A percentile compares a stretch with the other conserved stretches of the same genome.
Conservation (phyloP, 2,113 vertebrate genomes). For the Pteruthius melanotis region DNA sequence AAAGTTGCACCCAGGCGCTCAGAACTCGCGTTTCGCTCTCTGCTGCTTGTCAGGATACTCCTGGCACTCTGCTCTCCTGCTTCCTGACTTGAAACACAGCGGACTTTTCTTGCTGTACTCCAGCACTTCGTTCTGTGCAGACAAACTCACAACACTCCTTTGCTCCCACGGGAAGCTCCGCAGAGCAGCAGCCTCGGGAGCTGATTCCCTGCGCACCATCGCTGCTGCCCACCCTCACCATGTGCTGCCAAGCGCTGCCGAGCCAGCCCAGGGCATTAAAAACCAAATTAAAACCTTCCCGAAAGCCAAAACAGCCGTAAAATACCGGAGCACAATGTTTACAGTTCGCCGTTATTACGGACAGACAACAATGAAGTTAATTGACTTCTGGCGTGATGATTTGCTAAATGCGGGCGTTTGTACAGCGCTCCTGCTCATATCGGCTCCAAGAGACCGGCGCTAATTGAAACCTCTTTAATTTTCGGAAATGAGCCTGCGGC, state of each 20-base stretch:
- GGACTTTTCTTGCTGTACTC: background rate
- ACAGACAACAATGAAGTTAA: background rate
- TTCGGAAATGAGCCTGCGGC: background rate
- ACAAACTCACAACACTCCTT: background rate
- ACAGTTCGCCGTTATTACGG: background rate
- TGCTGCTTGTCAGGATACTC: background rate
- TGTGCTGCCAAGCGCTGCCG: background rate
- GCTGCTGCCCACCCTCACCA: background rate
- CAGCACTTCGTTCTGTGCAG: background rate
- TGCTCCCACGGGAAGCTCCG: background rate
- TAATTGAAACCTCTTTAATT: background rate
- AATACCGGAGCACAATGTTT: background rate
- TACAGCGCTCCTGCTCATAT: background rate
- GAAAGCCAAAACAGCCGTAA: background rate
- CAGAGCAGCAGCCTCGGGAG: background rate
- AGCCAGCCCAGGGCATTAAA: background rate
- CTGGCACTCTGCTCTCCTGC: background rate
- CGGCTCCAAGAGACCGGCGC: background rate
- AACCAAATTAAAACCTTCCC: background rate
- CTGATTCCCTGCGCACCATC: fast-evolving
- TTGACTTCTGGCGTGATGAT: background rate
- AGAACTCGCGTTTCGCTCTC: background rate
- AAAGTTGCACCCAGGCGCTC: background rate
- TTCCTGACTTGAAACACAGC: fast-evolving
- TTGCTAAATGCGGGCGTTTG: background rate